A percentile compares a stretch with the other conserved stretches of the same genome.
phyloP scores from a whole-genome alignment of 2,113 vertebrate genomes.

The Oryzias javanicus region DNA sequence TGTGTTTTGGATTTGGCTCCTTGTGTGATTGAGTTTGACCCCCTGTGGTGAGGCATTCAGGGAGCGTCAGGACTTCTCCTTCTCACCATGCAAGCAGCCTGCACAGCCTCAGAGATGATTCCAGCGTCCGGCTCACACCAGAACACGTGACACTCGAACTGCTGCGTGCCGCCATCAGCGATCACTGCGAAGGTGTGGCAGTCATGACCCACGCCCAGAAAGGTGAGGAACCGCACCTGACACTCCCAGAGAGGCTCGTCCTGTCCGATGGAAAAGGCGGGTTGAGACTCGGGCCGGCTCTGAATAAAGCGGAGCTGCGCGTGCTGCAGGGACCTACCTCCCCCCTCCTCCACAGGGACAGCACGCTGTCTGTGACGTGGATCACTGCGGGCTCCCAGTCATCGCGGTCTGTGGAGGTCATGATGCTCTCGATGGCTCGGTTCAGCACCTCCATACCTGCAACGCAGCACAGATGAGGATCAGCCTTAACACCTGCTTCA shows the following conservation, averaged over 20 bases:
- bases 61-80: neutral
- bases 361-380: constrained; percentile 84
- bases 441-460: constrained; percentile 95
- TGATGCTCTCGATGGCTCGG: constrained; percentile 87
- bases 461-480: constrained; percentile 6
- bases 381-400: constrained; percentile 84
- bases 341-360: constrained; percentile 83
- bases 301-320: neutral
- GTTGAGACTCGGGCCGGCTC: neutral
- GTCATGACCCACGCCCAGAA: constrained; percentile 95
- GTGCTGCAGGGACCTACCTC: constrained; percentile 58
- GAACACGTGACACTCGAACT: constrained; percentile 93
- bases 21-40: too few relatives aligned
- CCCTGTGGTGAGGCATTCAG: neutral
- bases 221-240: constrained; percentile 91
- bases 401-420: constrained; percentile 74
- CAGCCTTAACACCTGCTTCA: neutral
- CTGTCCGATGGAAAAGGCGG: constrained; percentile 60
- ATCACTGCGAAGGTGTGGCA: constrained; percentile 93
- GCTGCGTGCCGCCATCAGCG: constrained; percentile 88
- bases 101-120: constrained; percentile 90
- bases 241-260: constrained; percentile 88
- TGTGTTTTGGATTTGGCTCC: too few relatives aligned
- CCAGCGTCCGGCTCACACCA: constrained; percentile 96
- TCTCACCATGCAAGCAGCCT: constrained; percentile 96